Base-by-base conservation (phyloP, 1,140 invertebrate species). In the Drosophila arizonae region DNA sequence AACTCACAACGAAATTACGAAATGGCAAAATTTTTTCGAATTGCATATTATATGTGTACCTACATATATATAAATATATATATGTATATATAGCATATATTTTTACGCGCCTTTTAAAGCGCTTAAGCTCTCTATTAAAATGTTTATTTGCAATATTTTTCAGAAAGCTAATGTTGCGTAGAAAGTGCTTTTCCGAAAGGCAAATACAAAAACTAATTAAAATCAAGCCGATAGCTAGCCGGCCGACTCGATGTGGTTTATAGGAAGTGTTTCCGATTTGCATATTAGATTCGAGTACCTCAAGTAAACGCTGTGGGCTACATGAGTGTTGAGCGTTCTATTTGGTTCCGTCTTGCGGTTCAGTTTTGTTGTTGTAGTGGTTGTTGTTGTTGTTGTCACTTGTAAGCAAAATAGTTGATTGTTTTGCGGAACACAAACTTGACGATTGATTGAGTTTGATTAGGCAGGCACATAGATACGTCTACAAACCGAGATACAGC, bases 401-500 rank as follows among this genome's bases (percentile, higher is more conserved):
- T 82, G 79, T 86, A 88, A 81, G 73, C 74, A 79, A 72, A 79
- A 79, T 79, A 65, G 78, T 69, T 78, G 69, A 73, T 76, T 77
- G 75, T 78, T 87, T 87, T 88, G 76, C 81, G 82, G 82, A 85
- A 87, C 75, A 85, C 66, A 76, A 86, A 76, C 71, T 78, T 78
- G 81, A 70, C 82, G 78, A 85, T 85, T 85, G 82, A 85, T 85
- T 85, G 81, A 76, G 57, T 78, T 77, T 72, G 82, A 85, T 85
- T 85, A 79, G 62, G 73, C 62, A 76, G 51, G 61, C 45, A 46
- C 15, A 46, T 28, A 46, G 3, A 61, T 24, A 43, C 36, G 39
- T 8, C 21, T 15, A 50, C 28, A 33, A 9, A 11, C 11, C 54
- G 9, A 24, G 9, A 13, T 28, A 69, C 57, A 33, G 33, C 28